phyloP scores from a whole-genome alignment of 2,113 vertebrate species.

The Neogale vison region DNA sequence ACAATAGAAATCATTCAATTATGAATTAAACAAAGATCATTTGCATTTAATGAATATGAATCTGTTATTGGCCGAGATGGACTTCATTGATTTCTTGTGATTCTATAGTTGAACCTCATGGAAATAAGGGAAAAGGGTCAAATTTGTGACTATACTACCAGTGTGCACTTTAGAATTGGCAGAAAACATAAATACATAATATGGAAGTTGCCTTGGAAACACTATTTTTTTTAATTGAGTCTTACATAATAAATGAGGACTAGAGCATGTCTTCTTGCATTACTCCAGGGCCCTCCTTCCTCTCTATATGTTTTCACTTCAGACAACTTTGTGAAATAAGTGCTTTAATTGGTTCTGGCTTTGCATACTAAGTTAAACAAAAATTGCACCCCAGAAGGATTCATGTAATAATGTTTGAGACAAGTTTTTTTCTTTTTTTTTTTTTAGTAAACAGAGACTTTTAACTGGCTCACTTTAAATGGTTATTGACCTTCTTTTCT shows the following conservation, averaged over 20 bases:
- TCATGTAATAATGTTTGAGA: not conserved
- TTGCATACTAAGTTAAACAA: constrained; percentile 25
- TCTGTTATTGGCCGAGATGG: constrained; percentile 25
- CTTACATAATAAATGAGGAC: not conserved
- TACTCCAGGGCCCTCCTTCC: not conserved
- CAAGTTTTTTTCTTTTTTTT: not conserved
- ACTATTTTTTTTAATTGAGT: not conserved
- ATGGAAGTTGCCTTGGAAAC: constrained; percentile 15
- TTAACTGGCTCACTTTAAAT: not conserved
- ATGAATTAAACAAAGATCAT: constrained; percentile 17
- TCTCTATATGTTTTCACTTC: constrained; percentile 32
- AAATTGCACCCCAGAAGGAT: not conserved
- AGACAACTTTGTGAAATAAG: not conserved
- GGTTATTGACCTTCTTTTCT: not conserved
- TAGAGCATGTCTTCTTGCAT: not conserved
- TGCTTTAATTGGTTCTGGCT: not conserved
- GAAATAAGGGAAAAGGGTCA: constrained; percentile 35
- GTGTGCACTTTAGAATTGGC: constrained; percentile 12
- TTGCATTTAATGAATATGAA: constrained; percentile 50
- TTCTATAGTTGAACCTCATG: not conserved
- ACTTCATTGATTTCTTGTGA: constrained; percentile 40
- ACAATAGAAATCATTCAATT: constrained; percentile 27
- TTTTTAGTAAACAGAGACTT: not conserved
- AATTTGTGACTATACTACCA: not conserved
- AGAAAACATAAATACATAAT: not conserved